Evolutionary conservation across 2,113 vertebrate genomes (phyloP).

Genomic region (Tenebrosternarchus preto): DNA sequence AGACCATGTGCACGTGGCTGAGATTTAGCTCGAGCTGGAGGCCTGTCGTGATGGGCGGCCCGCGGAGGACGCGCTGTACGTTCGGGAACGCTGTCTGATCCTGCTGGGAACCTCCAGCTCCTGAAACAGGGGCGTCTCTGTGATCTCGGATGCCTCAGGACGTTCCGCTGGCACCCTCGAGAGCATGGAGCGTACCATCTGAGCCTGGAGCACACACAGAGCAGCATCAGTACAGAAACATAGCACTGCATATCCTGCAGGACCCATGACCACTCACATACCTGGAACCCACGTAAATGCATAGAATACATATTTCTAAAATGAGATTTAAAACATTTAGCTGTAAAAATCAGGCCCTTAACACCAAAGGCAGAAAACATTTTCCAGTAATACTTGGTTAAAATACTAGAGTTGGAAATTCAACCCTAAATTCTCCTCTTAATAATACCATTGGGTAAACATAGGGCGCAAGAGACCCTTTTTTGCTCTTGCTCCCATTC

Average conservation of each 20-base stretch:
- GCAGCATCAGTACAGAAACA: neutral
- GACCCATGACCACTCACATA: neutral
- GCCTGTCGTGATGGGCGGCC: constrained; percentile 81
- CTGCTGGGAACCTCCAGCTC: constrained; percentile 86
- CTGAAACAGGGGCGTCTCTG: constrained; percentile 87
- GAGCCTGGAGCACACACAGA: constrained; percentile 74
- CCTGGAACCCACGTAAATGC: neutral
- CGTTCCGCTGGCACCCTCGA: constrained; percentile 84
- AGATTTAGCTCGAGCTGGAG: constrained; percentile 61
- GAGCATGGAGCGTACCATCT: constrained; percentile 93
- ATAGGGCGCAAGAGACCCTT: constrained; percentile 20
- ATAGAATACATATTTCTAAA: neutral
- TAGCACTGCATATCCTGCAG: neutral
- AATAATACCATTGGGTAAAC: neutral
- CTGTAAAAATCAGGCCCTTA: neutral
- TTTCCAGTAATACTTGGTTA: neutral
- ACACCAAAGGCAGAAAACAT: constrained; percentile 1
- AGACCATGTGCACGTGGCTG: neutral
- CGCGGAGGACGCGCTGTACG: constrained; percentile 88
- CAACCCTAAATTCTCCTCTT: neutral
- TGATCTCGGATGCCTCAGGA: constrained; percentile 89
- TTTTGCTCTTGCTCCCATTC: neutral
- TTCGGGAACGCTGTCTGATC: constrained; percentile 89
- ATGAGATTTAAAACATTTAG: neutral
- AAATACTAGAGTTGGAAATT: neutral